phyloP scores from a whole-genome alignment of 2,113 vertebrate genomes.

The Psephotus haematonotus region DNA sequence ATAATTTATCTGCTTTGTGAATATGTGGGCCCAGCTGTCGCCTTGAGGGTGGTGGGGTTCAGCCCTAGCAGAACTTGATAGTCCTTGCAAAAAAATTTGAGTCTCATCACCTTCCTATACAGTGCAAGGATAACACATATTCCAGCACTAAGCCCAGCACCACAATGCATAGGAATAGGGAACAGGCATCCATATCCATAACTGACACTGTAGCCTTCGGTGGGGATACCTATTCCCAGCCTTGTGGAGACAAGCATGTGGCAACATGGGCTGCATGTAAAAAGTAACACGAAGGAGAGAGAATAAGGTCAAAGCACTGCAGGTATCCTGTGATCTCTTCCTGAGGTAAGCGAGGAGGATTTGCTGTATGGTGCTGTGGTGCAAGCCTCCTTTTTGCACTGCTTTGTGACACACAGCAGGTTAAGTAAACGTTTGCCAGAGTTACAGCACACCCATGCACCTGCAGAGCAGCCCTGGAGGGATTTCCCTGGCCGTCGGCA shows the following conservation, averaged over 20 bases:
- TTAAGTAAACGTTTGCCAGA: not conserved
- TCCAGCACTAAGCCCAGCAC: not conserved
- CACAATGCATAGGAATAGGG: not conserved
- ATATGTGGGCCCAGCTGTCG: not conserved
- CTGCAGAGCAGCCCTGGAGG: not conserved
- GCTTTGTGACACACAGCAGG: not conserved
- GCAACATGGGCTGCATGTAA: not conserved
- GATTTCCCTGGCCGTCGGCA: not conserved
- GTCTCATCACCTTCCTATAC: not conserved
- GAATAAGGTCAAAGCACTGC: not conserved
- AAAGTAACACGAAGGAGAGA: not conserved
- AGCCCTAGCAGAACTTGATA: not conserved
- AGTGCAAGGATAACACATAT: not conserved
- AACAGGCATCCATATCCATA: not conserved
- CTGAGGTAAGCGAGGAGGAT: not conserved
- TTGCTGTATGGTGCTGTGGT: not conserved
- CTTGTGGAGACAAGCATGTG: not conserved
- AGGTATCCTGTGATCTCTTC: not conserved
- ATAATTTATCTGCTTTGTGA: not conserved
- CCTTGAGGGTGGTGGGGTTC: not conserved
- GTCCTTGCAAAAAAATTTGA: not conserved
- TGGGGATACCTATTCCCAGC: not conserved
- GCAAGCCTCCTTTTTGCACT: not conserved
- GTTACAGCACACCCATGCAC: too few species aligned
- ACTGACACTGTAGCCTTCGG: fast-evolving